Conservation (phyloP, 2,888 invertebrate genomes). For the Dryobotodes eremita region DNA sequence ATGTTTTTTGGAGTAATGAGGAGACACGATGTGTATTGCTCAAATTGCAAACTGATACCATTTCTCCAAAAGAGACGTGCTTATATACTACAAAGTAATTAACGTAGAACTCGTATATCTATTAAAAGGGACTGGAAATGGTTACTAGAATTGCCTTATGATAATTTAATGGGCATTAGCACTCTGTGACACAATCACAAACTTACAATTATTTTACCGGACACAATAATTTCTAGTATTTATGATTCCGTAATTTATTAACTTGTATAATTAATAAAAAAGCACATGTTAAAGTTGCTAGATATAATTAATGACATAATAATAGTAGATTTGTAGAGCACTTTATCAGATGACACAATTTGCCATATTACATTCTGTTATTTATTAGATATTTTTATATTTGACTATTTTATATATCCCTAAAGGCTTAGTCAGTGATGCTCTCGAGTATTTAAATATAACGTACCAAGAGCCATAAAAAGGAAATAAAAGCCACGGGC, state of each 20-base stretch:
- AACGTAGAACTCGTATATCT: neutral
- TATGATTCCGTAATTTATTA: neutral
- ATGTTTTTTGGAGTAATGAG: neutral
- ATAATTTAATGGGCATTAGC: constrained; percentile 3
- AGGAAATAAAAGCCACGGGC: neutral
- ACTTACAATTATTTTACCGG: too few relatives aligned
- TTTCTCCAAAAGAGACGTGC: constrained; percentile 17
- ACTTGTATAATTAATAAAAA: constrained; percentile 2
- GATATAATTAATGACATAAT: neutral
- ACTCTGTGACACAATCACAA: neutral
- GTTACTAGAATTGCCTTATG: neutral
- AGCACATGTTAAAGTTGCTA: neutral
- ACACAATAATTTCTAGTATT: too few relatives aligned
- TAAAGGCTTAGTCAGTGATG: neutral
- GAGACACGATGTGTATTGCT: constrained; percentile 17
- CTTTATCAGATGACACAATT: neutral
- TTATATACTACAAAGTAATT: constrained; percentile 35
- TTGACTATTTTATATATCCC: neutral
- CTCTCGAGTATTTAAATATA: neutral
- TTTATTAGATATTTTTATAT: neutral
- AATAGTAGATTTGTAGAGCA: neutral
- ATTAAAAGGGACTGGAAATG: neutral
- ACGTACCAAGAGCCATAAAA: neutral
- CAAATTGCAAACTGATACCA: constrained; percentile 39
- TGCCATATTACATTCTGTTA: too few relatives aligned